A percentile compares a stretch with the other conserved stretches of the same genome.
Conservation (phyloP, 2,797 vertebrate species). For the Glyptemys insculpta region DNA sequence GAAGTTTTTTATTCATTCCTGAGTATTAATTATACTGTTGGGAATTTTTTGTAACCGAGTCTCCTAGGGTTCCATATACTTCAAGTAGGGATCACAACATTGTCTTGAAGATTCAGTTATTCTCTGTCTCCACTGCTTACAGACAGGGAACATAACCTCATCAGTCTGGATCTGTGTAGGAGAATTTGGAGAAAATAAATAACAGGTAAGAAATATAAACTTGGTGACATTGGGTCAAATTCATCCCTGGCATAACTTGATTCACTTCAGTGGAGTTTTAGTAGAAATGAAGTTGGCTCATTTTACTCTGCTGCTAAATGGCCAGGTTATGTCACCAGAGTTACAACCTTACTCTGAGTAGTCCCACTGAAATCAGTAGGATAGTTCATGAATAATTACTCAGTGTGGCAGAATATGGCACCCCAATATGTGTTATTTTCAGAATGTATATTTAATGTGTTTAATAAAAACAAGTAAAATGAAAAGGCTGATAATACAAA, state of each 20-base stretch:
- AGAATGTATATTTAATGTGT: neutral
- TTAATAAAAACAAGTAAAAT: neutral
- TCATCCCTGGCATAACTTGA: neutral
- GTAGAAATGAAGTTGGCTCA: neutral
- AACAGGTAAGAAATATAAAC: conserved; percentile 44
- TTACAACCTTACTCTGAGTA: neutral
- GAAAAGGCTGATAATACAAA: neutral
- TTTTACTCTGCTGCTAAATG: neutral
- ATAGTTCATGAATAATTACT: neutral
- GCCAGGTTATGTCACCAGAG: neutral
- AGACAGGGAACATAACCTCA: conserved; percentile 60
- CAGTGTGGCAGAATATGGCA: neutral
- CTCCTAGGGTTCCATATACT: conserved; percentile 66
- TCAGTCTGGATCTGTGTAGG: conserved; percentile 64
- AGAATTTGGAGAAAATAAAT: conserved; percentile 73
- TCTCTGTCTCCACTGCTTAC: conserved; percentile 72
- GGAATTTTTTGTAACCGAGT: conserved; percentile 26
- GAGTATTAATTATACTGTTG: conserved; percentile 1
- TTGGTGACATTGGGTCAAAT: neutral
- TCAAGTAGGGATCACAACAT: conserved; percentile 46
- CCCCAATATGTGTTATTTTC: neutral
- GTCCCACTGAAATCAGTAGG: neutral
- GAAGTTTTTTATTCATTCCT: conserved; percentile 25
- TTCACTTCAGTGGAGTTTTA: neutral
- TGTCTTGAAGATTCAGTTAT: conserved; percentile 63